Evolutionary conservation across 2,888 invertebrate genomes (phyloP).

Genomic region (Merodon equestris): DNA sequence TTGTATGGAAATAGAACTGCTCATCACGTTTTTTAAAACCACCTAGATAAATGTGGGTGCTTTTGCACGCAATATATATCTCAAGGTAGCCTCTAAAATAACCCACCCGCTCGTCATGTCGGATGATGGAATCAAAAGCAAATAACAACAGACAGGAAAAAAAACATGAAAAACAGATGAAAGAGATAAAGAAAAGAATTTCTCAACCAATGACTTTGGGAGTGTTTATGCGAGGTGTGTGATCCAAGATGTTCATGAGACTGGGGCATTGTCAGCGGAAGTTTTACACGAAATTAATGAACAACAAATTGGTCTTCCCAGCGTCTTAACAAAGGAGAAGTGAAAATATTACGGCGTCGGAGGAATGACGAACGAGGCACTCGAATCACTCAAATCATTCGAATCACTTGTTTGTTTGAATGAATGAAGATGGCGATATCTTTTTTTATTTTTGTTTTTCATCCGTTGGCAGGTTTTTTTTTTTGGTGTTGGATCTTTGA

Average conservation of each 20-base stretch:
- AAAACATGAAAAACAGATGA: too few species aligned
- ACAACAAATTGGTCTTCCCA: neutral
- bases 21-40: conserved; percentile 22
- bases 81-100: conserved; percentile 45
- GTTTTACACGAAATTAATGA: conserved; percentile 12
- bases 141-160: conserved; percentile 24
- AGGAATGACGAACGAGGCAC: too few species aligned
- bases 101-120: conserved; percentile 8
- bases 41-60: neutral
- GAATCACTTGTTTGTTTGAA: conserved; percentile 44
- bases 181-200: conserved; percentile 13
- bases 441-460: conserved; percentile 21
- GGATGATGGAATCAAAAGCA: neutral
- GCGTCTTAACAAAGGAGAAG: conserved; percentile 1
- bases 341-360: conserved; percentile 14
- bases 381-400: conserved; percentile 11
- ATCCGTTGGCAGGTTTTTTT: neutral
- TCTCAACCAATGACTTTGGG: conserved; percentile 37
- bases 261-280: conserved; percentile 7
- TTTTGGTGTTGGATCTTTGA: conserved; percentile 27
- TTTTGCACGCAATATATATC: conserved; percentile 20
- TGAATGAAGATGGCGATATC: conserved; percentile 32
- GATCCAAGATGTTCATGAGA: too few species aligned
- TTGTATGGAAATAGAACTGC: conserved; percentile 6
- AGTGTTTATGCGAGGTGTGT: conserved; percentile 8